Percentiles rank a stretch among this genome's conserved stretches.
These are phyloP conservation scores for Acestrorhynchus altus DNA, from an alignment of 2,797 vertebrate genomes.

Conservation along the genomic window DNA sequence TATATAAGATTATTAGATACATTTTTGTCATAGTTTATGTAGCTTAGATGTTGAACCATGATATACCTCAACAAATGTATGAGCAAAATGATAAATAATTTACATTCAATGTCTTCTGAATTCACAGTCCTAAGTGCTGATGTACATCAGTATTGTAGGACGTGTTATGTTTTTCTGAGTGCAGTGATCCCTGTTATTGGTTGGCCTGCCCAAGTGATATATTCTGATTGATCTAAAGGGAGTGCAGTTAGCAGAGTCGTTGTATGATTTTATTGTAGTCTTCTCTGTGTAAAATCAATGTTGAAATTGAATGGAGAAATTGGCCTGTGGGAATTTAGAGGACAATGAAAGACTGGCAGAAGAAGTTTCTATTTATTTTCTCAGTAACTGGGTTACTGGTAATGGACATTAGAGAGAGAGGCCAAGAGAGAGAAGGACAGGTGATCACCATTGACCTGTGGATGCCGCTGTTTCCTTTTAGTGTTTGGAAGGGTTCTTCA, in stretches of 20 bases:
- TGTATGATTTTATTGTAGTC: slow-evolving; percentile 74
- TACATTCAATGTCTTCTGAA: slow-evolving; percentile 44
- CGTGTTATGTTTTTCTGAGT: slow-evolving; percentile 1
- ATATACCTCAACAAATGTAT: slow-evolving; percentile 11
- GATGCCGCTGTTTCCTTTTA: slow-evolving; percentile 64
- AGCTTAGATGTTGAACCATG: not conserved
- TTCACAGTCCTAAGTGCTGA: not conserved
- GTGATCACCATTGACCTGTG: slow-evolving; percentile 46
- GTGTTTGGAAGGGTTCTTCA: slow-evolving; percentile 59
- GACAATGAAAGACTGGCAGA: slow-evolving; percentile 69
- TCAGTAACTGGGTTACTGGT: slow-evolving; percentile 75
- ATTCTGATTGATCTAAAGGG: slow-evolving; percentile 76
- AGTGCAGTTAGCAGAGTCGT: slow-evolving; percentile 78
- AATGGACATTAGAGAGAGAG: slow-evolving; percentile 69
- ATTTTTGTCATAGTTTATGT: no score
- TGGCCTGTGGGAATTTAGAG: slow-evolving; percentile 64
- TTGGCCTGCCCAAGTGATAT: slow-evolving; percentile 67
- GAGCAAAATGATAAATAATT: slow-evolving; percentile 34
- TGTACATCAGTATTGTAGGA: not conserved
- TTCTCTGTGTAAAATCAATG: slow-evolving; percentile 74
- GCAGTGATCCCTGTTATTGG: slow-evolving; percentile 26
- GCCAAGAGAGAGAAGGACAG: slow-evolving; percentile 70
- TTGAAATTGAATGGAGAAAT: slow-evolving; percentile 74
- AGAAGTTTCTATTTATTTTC: slow-evolving; percentile 67
- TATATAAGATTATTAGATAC: no score